Evolutionary conservation across 2,888 invertebrate genomes (phyloP).

Genomic region (Molanna angustata): DNA sequence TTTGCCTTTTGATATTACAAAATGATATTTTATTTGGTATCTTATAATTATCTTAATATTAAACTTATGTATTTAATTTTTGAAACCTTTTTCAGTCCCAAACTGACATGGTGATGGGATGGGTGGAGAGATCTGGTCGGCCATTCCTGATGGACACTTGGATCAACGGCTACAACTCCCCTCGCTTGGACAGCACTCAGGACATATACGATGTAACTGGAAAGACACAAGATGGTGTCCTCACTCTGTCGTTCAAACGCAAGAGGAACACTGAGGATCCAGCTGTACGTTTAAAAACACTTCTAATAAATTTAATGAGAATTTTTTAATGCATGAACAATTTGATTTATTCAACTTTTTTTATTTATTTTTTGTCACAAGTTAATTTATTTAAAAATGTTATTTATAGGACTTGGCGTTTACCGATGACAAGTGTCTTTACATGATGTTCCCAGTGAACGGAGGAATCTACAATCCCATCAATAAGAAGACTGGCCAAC

Average conservation of each 20-base stretch:
- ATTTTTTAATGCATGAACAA: background rate
- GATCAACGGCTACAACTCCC: slow-evolving; percentile 76
- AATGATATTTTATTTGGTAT: background rate
- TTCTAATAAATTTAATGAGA: background rate
- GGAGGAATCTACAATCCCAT: slow-evolving; percentile 81
- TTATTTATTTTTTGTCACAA: background rate
- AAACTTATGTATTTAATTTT: too few species aligned
- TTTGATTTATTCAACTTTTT: background rate
- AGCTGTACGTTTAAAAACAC: slow-evolving; percentile 39
- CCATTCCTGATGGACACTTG: slow-evolving; percentile 88
- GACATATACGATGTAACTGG: slow-evolving; percentile 70
- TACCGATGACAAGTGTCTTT: slow-evolving; percentile 77
- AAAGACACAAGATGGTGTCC: slow-evolving; percentile 69
- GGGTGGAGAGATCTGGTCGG: slow-evolving; percentile 78
- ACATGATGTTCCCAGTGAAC: slow-evolving; percentile 82
- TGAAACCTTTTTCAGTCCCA: slow-evolving; percentile 68
- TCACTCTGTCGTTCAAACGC: slow-evolving; percentile 74
- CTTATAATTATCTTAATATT: background rate
- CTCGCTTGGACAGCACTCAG: slow-evolving; percentile 70
- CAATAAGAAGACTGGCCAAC: slow-evolving; percentile 82
- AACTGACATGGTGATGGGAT: slow-evolving; percentile 85
- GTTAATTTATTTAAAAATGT: background rate
- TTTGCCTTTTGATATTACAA: background rate
- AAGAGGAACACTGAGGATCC: slow-evolving; percentile 72
- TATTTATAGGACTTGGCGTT: slow-evolving; percentile 70